Percentiles rank a stretch among this genome's conserved stretches.
Conservation (phyloP, 1,140 invertebrate species). For the Hesperophylax magnus region DNA sequence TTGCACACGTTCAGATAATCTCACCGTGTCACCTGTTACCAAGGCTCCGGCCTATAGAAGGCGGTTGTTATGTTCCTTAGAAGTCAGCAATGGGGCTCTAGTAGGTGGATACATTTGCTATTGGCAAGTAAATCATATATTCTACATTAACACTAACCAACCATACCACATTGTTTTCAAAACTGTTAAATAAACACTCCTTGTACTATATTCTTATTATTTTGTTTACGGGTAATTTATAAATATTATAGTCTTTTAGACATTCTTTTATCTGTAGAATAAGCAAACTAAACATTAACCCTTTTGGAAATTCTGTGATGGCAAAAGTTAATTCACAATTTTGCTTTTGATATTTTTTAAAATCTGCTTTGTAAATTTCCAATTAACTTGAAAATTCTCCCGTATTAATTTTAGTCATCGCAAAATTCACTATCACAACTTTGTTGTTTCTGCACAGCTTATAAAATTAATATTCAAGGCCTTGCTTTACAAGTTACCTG, state of each 20-base stretch:
- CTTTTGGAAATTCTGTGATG: neutral
- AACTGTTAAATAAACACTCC: conserved; percentile 20
- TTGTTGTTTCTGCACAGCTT: conserved; percentile 38
- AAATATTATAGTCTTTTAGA: conserved; percentile 17
- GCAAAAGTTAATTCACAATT: neutral
- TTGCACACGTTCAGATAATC: no score
- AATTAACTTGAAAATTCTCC: no score
- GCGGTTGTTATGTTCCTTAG: neutral
- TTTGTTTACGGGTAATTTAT: neutral
- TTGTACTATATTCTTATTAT: neutral
- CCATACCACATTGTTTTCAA: conserved; percentile 1
- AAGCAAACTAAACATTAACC: conserved; percentile 12
- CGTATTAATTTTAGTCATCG: neutral
- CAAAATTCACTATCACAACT: conserved; percentile 3
- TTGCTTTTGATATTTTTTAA: no score
- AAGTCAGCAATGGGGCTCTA: neutral
- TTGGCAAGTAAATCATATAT: conserved; percentile 19
- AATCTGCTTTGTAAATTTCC: no score
- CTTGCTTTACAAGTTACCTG: no score
- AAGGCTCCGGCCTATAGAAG: no score
- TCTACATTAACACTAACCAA: conserved; percentile 1
- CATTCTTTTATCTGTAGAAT: conserved; percentile 37
- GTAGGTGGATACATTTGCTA: neutral
- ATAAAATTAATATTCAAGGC: conserved; percentile 34
- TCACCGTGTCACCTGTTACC: no score